Percentiles rank a stretch among this genome's conserved stretches.
Evolutionary conservation across 1,140 invertebrate species (phyloP).

Genomic region (Oedothorax gibbosus): DNA sequence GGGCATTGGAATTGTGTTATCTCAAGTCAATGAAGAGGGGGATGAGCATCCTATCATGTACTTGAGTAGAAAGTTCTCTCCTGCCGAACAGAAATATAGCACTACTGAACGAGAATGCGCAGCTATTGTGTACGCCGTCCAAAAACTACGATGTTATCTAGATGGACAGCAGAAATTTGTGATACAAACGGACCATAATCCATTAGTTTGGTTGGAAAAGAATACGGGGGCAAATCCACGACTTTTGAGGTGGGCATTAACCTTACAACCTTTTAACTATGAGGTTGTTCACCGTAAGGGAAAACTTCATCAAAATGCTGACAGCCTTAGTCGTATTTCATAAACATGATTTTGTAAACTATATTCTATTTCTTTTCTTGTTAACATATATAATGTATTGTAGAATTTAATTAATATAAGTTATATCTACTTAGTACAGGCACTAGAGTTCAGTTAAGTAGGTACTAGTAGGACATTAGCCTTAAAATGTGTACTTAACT

Average conservation of each 20-base stretch:
- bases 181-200: conserved; percentile 71
- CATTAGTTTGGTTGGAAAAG: conserved; percentile 69
- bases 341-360: too few relatives aligned
- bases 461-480: too few relatives aligned
- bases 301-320: conserved; percentile 31
- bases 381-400: too few relatives aligned
- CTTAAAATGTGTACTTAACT: too few relatives aligned
- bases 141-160: conserved; percentile 71
- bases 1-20: neutral
- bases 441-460: too few relatives aligned
- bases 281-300: conserved; percentile 69
- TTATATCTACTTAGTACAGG: too few relatives aligned
- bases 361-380: too few relatives aligned
- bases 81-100: conserved; percentile 69
- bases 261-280: conserved; percentile 70
- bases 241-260: conserved; percentile 70
- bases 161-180: conserved; percentile 69
- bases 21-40: neutral
- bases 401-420: too few relatives aligned
- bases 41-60: conserved; percentile 17
- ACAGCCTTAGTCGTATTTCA: neutral
- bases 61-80: conserved; percentile 62
- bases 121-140: conserved; percentile 70
- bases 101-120: conserved; percentile 71
- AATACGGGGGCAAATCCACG: conserved; percentile 68